These are phyloP conservation scores for Mirza zaza DNA, from an alignment of 2,113 vertebrate genomes.

Conservation along the genomic window DNA sequence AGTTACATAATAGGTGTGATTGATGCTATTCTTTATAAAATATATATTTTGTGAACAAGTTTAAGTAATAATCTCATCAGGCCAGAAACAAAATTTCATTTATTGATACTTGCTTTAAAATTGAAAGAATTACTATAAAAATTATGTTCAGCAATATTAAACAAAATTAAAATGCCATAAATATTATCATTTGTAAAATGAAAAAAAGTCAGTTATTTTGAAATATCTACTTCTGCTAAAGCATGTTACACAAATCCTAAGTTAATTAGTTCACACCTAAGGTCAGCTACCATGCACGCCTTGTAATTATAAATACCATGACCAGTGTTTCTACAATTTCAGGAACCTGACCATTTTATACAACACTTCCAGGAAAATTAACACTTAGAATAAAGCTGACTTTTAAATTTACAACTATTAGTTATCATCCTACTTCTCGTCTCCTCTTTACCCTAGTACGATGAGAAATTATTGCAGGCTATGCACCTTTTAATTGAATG, in stretches of 20 bases:
- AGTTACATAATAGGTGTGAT: not conserved
- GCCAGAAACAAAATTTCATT: constrained; percentile 21
- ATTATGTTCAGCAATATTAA: not conserved
- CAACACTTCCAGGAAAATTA: constrained; percentile 65
- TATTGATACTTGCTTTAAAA: constrained; percentile 16
- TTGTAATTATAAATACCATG: constrained; percentile 46
- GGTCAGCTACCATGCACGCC: constrained; percentile 20
- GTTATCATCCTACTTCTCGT: constrained; percentile 50
- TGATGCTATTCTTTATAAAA: not conserved
- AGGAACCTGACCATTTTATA: constrained; percentile 45
- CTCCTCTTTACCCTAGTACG: constrained; percentile 47
- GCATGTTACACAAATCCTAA: not conserved
- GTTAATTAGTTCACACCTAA: constrained; percentile 54
- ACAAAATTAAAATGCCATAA: constrained; percentile 42
- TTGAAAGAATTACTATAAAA: not conserved
- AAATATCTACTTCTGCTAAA: constrained; percentile 52
- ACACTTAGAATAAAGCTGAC: constrained; percentile 61
- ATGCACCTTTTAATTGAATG: constrained; percentile 61
- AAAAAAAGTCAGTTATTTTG: constrained; percentile 46
- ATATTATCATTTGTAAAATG: not conserved
- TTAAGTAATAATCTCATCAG: not conserved
- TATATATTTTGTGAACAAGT: not conserved
- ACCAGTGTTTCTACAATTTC: constrained; percentile 48
- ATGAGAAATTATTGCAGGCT: constrained; percentile 59
- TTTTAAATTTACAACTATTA: constrained; percentile 73